Percentiles rank a stretch among this genome's conserved stretches.
phyloP scores from a whole-genome alignment of 2,888 invertebrate species.

The Tenthredo amoena region DNA sequence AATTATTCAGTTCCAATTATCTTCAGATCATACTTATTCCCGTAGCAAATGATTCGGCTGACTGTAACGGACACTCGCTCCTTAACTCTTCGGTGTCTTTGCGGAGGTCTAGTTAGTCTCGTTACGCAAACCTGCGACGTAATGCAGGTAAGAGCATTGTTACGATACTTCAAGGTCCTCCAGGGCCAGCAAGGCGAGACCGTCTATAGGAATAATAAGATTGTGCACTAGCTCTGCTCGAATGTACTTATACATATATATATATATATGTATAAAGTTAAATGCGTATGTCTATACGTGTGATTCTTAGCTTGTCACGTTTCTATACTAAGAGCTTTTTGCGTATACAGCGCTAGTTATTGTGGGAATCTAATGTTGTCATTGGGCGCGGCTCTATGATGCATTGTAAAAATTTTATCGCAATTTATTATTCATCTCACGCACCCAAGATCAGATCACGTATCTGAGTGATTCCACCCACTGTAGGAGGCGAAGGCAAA shows the following conservation, averaged over 20 bases:
- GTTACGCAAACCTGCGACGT: conserved; percentile 61
- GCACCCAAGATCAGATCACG: neutral
- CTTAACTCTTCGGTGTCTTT: neutral
- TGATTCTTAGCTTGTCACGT: conserved; percentile 12
- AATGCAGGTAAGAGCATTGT: conserved; percentile 62
- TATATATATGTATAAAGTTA: neutral
- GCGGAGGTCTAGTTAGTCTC: conserved; percentile 4
- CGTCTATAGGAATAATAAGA: conserved; percentile 23
- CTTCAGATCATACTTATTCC: neutral
- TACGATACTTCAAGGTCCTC: conserved; percentile 69
- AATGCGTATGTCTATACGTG: conserved; percentile 1
- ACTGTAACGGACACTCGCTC: neutral
- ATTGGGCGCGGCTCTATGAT: conserved; percentile 11
- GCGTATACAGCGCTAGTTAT: neutral
- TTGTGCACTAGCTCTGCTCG: neutral
- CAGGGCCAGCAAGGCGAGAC: conserved; percentile 59
- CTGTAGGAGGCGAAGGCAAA: neutral
- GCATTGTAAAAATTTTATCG: neutral
- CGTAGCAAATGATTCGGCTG: neutral
- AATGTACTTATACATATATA: neutral
- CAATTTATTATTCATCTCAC: neutral
- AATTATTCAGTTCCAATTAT: neutral
- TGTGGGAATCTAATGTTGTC: conserved; percentile 31
- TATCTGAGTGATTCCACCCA: neutral
- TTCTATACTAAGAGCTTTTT: conserved; percentile 12